phyloP scores from a whole-genome alignment of 2,113 vertebrate genomes.

The Syrmaticus mikado region DNA sequence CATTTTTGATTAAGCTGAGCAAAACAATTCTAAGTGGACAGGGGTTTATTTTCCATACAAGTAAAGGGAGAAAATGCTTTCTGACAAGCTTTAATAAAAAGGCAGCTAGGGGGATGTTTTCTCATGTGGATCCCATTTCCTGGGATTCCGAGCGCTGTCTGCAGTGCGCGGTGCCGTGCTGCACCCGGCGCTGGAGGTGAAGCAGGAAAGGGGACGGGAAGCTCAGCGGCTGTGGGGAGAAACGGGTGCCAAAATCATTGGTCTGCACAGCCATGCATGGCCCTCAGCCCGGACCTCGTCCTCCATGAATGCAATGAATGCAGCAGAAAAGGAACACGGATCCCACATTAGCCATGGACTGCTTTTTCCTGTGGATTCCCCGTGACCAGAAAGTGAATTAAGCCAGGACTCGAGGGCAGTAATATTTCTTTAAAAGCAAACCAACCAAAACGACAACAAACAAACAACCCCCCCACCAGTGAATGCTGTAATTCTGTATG shows the following conservation, averaged over 20 bases:
- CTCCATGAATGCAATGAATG: background rate
- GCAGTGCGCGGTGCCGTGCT: background rate
- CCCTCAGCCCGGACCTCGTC: background rate
- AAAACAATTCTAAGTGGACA: background rate
- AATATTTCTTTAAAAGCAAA: background rate
- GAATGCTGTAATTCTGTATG: background rate
- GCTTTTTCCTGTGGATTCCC: background rate
- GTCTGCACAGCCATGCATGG: background rate
- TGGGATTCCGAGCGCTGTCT: conserved; percentile 29
- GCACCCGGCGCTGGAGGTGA: background rate
- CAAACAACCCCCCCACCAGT: background rate
- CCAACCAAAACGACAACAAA: background rate
- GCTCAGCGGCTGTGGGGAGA: background rate
- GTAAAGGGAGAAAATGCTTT: background rate
- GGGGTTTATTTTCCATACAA: background rate
- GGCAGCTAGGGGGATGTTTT: conserved; percentile 50
- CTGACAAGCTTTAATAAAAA: conserved; percentile 47
- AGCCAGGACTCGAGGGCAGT: background rate
- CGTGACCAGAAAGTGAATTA: background rate
- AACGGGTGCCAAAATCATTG: background rate
- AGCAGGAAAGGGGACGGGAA: background rate
- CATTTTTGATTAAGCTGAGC: background rate
- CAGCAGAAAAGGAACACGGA: background rate
- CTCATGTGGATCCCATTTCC: conserved; percentile 59
- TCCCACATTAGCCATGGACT: background rate